Evolutionary conservation across 2,113 vertebrate genomes (phyloP).

Genomic region (Columba livia): DNA sequence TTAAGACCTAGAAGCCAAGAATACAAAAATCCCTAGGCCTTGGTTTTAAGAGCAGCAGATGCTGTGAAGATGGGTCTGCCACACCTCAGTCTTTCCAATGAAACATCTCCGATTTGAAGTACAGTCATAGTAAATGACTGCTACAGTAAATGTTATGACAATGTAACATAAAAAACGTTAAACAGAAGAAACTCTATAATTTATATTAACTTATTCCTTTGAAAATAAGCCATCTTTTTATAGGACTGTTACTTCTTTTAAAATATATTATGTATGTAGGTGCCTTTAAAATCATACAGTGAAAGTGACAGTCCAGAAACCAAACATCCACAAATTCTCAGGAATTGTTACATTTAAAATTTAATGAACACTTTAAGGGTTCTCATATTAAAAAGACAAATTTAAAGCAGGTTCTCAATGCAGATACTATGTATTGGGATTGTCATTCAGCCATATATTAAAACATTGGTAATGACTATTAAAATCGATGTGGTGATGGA

Average conservation of each 20-base stretch:
- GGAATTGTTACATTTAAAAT: not conserved
- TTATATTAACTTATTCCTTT: not conserved
- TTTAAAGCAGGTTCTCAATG: not conserved
- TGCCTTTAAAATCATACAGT: not conserved
- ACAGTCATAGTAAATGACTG: not conserved
- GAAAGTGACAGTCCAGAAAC: not conserved
- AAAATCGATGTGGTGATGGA: not conserved
- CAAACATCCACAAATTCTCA: not conserved
- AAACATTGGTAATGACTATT: not conserved
- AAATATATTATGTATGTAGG: not conserved
- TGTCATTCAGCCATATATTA: not conserved
- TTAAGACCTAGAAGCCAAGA: not conserved
- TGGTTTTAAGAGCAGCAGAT: not conserved
- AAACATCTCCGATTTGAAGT: not conserved
- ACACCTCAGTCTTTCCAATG: not conserved
- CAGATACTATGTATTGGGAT: not conserved
- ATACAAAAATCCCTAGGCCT: not conserved
- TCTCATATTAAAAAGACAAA: slow-evolving; percentile 6
- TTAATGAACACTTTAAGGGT: not conserved
- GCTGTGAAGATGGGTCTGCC: not conserved
- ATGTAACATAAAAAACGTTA: not conserved
- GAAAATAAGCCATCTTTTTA: not conserved
- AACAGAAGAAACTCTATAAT: not conserved
- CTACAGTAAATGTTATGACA: slow-evolving; percentile 36
- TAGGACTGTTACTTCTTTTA: slow-evolving; percentile 1